Conservation (phyloP, 2,888 invertebrate genomes). For the Halocaridina rubra region DNA sequence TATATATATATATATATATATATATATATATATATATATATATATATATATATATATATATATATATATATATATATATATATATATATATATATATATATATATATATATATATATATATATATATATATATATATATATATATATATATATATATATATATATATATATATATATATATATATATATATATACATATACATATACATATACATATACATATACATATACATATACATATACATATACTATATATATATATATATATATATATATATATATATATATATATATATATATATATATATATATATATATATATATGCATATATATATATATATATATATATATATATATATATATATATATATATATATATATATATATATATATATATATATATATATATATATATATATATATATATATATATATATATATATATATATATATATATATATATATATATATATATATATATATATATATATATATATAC, state of each 20-base stretch:
- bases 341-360: background rate
- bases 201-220: background rate
- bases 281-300: background rate
- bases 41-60: background rate
- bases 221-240: constrained; percentile 6
- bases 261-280: background rate
- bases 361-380: constrained; percentile 2
- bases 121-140: background rate
- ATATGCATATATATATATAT: too few species aligned
- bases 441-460: background rate
- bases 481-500: too few species aligned
- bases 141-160: background rate
- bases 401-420: constrained; percentile 1
- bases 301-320: background rate
- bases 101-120: background rate
- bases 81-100: background rate
- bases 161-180: background rate
- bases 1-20: background rate
- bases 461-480: background rate
- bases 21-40: too few species aligned
- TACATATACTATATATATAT: too few species aligned
- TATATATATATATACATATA: background rate
- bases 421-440: too few species aligned
- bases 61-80: background rate
- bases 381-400: background rate